Evolutionary conservation across 2,113 vertebrate genomes (phyloP).

Genomic region (Otus sunia): DNA sequence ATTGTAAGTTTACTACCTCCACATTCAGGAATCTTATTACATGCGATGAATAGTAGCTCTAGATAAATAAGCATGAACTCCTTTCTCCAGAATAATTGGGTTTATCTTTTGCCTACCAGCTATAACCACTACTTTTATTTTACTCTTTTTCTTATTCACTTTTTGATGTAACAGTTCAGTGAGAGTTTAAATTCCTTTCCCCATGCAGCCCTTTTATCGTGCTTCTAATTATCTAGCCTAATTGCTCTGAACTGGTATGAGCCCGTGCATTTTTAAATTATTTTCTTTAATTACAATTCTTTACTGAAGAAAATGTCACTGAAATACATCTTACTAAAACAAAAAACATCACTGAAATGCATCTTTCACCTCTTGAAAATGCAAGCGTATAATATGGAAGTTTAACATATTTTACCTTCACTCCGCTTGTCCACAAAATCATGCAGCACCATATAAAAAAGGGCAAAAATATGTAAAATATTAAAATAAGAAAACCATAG

Average conservation of each 20-base stretch:
- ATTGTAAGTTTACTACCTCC: not conserved
- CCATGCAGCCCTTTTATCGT: constrained; percentile 67
- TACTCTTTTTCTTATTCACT: constrained; percentile 60
- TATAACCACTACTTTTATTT: constrained; percentile 64
- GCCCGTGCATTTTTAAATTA: constrained; percentile 52
- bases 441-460: not conserved
- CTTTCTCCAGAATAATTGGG: constrained; percentile 30
- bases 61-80: constrained; percentile 21
- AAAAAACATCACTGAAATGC: not conserved
- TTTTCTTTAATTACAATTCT: constrained; percentile 73
- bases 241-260: constrained; percentile 69
- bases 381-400: not conserved
- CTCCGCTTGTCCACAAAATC: not conserved
- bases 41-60: not conserved
- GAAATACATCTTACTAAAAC: constrained; percentile 11
- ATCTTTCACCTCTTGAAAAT: not conserved
- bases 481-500: not conserved
- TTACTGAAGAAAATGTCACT: constrained; percentile 29
- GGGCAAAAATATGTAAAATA: not conserved
- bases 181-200: constrained; percentile 68
- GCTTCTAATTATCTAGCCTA: constrained; percentile 75
- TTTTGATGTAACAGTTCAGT: constrained; percentile 72
- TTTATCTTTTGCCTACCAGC: constrained; percentile 64
- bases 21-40: not conserved
- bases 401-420: not conserved